Evolutionary conservation across 2,888 invertebrate species (phyloP).

Genomic region (Slavum lentiscoides): DNA sequence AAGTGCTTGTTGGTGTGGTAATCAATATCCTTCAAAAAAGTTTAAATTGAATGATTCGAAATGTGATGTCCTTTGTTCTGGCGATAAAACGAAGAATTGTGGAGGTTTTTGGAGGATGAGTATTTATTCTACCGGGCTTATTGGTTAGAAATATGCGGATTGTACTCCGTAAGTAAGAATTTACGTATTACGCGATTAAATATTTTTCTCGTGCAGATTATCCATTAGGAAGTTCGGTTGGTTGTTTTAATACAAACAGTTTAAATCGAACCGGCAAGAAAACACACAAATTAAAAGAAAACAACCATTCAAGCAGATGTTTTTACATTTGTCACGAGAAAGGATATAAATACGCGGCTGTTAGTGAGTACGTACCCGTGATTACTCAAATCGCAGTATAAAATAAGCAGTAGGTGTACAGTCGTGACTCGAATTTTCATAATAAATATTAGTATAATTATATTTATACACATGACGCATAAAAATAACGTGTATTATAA

Average conservation of each 20-base stretch:
- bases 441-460: too few species aligned
- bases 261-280: neutral
- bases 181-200: neutral
- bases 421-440: too few species aligned
- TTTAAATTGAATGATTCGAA: conserved; percentile 20
- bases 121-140: conserved; percentile 29
- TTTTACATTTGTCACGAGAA: conserved; percentile 30
- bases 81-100: conserved; percentile 11
- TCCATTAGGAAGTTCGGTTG: neutral
- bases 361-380: conserved; percentile 21
- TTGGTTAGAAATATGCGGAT: conserved; percentile 7
- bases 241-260: conserved; percentile 10
- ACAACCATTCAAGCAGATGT: conserved; percentile 3
- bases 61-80: conserved; percentile 3
- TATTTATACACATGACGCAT: too few species aligned
- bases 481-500: too few species aligned
- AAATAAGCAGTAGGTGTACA: too few species aligned
- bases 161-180: neutral
- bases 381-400: too few species aligned
- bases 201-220: conserved; percentile 5
- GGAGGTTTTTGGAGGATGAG: conserved; percentile 29
- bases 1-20: conserved; percentile 43
- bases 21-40: conserved; percentile 24
- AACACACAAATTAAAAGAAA: neutral
- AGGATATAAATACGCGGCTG: conserved; percentile 3